phyloP scores from a whole-genome alignment of 2,797 vertebrate genomes.

The Esox lucius region DNA sequence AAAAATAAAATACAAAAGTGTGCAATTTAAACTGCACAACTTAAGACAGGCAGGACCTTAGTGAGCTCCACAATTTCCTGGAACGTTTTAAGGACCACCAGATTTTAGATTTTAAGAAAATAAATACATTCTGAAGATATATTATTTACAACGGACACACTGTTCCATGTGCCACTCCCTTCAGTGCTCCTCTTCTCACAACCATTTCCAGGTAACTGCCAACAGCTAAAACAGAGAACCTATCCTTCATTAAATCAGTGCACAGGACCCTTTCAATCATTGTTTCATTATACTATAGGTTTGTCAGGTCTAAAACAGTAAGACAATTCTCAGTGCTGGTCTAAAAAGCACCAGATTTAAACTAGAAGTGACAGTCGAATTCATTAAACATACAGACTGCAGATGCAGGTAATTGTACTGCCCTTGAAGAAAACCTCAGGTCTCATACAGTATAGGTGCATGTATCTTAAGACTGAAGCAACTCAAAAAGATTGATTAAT shows the following conservation, averaged over 20 bases:
- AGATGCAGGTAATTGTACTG: background rate
- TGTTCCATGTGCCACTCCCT: slow-evolving; percentile 1
- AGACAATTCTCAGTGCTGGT: slow-evolving; percentile 7
- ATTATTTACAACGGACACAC: slow-evolving; percentile 44
- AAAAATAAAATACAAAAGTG: slow-evolving; percentile 6
- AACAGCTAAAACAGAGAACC: background rate
- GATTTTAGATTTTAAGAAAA: slow-evolving; percentile 47
- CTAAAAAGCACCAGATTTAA: background rate
- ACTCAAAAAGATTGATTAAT: slow-evolving; percentile 19
- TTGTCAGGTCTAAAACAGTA: slow-evolving; percentile 4
- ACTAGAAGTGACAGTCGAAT: slow-evolving; percentile 5
- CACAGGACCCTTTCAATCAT: slow-evolving; percentile 15
- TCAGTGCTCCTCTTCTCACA: slow-evolving; percentile 1
- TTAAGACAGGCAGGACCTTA: slow-evolving; percentile 12
- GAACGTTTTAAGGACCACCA: slow-evolving; percentile 15
- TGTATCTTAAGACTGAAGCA: slow-evolving; percentile 8
- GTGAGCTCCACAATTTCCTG: slow-evolving; percentile 18
- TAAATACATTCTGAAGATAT: slow-evolving; percentile 50
- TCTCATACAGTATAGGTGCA: background rate
- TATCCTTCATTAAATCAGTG: slow-evolving; percentile 15
- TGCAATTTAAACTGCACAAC: slow-evolving; percentile 10
- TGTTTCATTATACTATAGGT: background rate
- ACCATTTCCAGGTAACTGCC: background rate
- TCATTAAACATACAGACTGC: slow-evolving; percentile 14
- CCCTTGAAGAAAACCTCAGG: slow-evolving; percentile 13